Conservation (phyloP, 1,140 invertebrate species). For the Drosophila pseudoobscura region DNA sequence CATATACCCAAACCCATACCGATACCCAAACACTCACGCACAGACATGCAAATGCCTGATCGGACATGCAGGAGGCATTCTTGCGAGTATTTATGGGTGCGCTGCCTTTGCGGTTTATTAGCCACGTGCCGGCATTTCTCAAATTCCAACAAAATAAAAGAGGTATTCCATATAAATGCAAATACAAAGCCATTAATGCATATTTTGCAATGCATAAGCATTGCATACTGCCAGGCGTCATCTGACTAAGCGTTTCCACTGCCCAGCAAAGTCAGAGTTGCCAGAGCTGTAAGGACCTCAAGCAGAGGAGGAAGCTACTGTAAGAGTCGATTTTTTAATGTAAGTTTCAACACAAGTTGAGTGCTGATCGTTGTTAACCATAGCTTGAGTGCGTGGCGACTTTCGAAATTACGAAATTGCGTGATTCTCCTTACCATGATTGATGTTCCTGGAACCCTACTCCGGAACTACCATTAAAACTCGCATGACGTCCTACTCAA, state of each 20-base stretch:
- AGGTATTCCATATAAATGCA: constrained; percentile 72
- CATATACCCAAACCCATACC: neutral
- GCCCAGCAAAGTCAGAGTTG: neutral
- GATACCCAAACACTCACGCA: neutral
- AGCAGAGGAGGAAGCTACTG: too few species aligned
- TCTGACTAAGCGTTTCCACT: neutral
- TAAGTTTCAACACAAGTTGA: too few species aligned
- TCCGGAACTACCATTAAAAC: too few species aligned
- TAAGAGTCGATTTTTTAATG: too few species aligned
- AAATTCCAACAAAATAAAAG: constrained; percentile 30
- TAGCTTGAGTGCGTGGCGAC: too few species aligned
- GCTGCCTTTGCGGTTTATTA: constrained; percentile 52
- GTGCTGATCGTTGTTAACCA: too few species aligned
- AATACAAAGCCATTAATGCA: constrained; percentile 64
- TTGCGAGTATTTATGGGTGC: constrained; percentile 36
- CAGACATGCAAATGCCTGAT: constrained; percentile 27
- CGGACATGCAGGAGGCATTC: constrained; percentile 33
- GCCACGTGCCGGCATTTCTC: constrained; percentile 60
- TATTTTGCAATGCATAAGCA: constrained; percentile 59
- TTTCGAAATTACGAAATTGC: too few species aligned
- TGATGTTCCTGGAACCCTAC: too few species aligned
- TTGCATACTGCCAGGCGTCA: constrained; percentile 10
- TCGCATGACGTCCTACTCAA: too few species aligned
- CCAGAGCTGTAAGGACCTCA: neutral
- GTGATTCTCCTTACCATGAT: too few species aligned